Evolutionary conservation across 2,113 vertebrate genomes (phyloP), one percentile per base, ranked within the genome.

Genomic region (Anser brachyrhynchus): DNA sequence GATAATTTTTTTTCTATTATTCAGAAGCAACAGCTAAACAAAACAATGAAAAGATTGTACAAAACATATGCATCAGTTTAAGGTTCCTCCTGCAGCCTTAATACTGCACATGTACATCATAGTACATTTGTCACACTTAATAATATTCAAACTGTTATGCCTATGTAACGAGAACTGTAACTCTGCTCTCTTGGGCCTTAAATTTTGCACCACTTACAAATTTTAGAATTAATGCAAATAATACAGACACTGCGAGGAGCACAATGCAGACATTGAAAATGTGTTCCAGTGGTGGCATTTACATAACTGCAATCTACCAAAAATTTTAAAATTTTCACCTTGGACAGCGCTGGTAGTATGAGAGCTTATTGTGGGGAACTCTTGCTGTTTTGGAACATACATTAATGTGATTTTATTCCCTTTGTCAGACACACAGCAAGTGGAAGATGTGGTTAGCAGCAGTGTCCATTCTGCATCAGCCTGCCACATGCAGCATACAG

Each of bases 401-500:
- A 13, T 55, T 19, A 43, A 17, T 39, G 10, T 10, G 33, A 3
- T 37, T 39, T 25, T 70, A 66, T 46, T 29, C 25, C 59, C 57
- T 49, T 59, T 1, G 1, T 58, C 11, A 28, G 43, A 29, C 2
- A 1, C 8, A 12, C n/a, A 52, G 35, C 43, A 19, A 12, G 5
- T 3, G 33, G 54, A 29, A 74, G 37, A 31, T 16, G 14, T 18
- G 6, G 28, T 35, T 59, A 49, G n/a, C 26, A 65, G 54, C 35
- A 17, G 31, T 14, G 51, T 51, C 35, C 16, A 4, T 39, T 46
- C 71, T 44, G 49, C 33, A 2, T 5, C 49, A 78, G 61, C 23
- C 5, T 4, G 4, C n/a, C 2, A 1, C 0, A 2, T 12, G 35
- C 2, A 2, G 28, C 4, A 1, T 46, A 6, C n/a, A 19, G 14